Percentiles rank a stretch among this genome's conserved stretches.
Conservation (phyloP, 2,113 vertebrate genomes). For the Suncus etruscus region DNA sequence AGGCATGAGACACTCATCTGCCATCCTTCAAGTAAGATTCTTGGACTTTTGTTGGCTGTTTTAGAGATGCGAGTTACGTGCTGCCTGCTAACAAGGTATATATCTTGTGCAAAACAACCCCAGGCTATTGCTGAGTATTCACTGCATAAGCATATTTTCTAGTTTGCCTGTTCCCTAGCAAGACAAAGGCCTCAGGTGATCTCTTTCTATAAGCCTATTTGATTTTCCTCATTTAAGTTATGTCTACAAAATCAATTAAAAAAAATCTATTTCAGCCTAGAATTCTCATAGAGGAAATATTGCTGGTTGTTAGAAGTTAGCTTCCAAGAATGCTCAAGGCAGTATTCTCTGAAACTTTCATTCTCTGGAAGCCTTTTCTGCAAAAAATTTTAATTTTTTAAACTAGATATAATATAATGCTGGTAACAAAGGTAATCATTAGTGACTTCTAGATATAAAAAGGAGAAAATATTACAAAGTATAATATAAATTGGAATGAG, state of each 20-base stretch:
- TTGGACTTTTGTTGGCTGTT: not conserved
- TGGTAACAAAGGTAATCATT: not conserved
- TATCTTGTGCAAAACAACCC: not conserved
- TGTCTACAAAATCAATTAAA: constrained; percentile 12
- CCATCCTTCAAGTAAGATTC: not conserved
- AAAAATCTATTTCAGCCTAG: constrained; percentile 32
- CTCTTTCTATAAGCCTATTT: constrained; percentile 26
- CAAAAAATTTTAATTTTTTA: constrained; percentile 43
- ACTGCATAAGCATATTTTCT: not conserved
- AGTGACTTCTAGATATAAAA: not conserved
- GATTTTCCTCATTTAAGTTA: constrained; percentile 48
- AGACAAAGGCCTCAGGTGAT: not conserved
- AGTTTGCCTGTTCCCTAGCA: not conserved
- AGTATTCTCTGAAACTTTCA: not conserved
- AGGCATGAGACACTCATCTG: not conserved
- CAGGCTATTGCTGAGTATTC: not conserved
- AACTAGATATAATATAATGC: not conserved
- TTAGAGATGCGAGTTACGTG: not conserved
- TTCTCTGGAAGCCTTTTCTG: not conserved
- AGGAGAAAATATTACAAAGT: not conserved
- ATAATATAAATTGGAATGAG: not conserved
- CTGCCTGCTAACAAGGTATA: not conserved
- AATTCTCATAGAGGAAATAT: constrained; percentile 19
- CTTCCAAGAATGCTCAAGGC: constrained; percentile 7
- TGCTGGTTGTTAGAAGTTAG: not conserved